Percentiles rank a stretch among this genome's conserved stretches.
Evolutionary conservation across 2,797 vertebrate species (phyloP).

Genomic region (Pachyuromys duprasi): DNA sequence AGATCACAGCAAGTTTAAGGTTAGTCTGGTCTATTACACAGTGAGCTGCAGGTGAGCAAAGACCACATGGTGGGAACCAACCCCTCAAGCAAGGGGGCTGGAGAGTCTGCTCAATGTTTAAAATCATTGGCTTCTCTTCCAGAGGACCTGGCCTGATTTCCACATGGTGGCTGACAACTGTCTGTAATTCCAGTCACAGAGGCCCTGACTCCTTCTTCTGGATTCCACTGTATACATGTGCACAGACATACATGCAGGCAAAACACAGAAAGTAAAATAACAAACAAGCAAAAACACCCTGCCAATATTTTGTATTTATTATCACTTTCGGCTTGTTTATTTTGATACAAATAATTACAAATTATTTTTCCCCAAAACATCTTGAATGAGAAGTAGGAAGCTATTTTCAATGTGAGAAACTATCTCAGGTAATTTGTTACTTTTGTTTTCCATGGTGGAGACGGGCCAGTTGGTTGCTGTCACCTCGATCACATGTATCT

Average conservation of each 20-base stretch:
- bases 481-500: too few species aligned
- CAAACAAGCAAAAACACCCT: neutral
- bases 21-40: too few species aligned
- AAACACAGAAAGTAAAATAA: neutral
- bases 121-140: neutral
- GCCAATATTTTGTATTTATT: neutral
- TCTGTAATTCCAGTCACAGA: neutral
- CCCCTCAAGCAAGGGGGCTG: neutral
- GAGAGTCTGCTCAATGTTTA: neutral
- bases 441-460: neutral
- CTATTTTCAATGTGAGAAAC: neutral
- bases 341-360: neutral
- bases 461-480: neutral
- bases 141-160: neutral
- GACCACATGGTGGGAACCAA: neutral
- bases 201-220: neutral
- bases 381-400: neutral
- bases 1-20: neutral
- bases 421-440: neutral
- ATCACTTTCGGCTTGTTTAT: neutral
- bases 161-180: neutral
- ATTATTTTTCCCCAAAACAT: neutral
- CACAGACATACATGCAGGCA: neutral
- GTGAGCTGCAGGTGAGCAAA: neutral
- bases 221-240: neutral